Evolutionary conservation across 23 tunicate species (phyloP).

Genomic region (Styela clava): DNA sequence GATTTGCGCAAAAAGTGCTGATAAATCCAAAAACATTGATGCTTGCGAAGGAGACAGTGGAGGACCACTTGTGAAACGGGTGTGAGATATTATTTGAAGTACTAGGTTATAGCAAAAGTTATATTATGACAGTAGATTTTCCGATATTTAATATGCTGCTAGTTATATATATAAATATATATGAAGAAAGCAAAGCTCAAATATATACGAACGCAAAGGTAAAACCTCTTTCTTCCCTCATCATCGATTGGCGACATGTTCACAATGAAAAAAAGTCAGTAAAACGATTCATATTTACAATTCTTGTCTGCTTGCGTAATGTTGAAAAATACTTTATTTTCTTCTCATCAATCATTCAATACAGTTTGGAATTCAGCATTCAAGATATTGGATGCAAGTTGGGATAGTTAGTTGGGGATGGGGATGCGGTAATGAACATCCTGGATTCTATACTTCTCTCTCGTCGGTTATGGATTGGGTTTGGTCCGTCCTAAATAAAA

Average conservation of each 20-base stretch:
- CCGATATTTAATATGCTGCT: no score
- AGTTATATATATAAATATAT: no score
- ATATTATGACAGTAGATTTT: no score
- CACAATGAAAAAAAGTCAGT: no score
- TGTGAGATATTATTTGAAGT: no score
- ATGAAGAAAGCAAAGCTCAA: no score
- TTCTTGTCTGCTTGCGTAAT: neutral
- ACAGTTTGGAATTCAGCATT: neutral
- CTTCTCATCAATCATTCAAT: neutral
- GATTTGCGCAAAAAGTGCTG: conserved; percentile 11
- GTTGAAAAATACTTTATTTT: neutral
- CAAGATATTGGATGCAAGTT: neutral
- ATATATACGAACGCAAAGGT: no score
- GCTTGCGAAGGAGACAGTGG: conserved; percentile 15
- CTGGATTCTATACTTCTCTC: conserved; percentile 6
- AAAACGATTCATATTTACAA: neutral
- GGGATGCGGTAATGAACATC: conserved; percentile 16
- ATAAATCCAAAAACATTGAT: neutral
- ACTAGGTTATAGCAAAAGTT: no score
- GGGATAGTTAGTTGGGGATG: conserved; percentile 18
- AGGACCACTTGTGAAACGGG: neutral
- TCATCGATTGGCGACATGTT: no score
- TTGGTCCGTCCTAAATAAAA: neutral
- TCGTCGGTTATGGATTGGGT: neutral
- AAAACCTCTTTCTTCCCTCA: no score